A percentile compares a stretch with the other conserved stretches of the same genome.
Conservation (phyloP, 2,888 invertebrate genomes). For the Blera fallax region DNA sequence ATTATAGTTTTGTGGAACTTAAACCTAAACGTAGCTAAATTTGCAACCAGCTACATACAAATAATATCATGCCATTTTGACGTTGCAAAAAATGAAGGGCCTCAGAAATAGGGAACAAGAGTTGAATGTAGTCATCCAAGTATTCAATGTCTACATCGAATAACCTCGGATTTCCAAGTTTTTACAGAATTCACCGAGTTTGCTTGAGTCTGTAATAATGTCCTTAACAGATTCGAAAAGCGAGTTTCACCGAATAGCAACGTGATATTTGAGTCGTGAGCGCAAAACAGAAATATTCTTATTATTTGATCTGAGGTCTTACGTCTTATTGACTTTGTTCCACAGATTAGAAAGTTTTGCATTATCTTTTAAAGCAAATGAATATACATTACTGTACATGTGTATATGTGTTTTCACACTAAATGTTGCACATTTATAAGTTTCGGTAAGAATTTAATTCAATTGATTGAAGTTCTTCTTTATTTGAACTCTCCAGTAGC, state of each 20-base stretch:
- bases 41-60: no score
- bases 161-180: background rate
- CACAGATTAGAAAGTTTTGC: constrained; percentile 17
- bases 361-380: background rate
- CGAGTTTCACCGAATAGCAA: constrained; percentile 22
- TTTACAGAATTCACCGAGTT: background rate
- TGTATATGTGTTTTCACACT: background rate
- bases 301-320: constrained; percentile 12
- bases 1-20: no score
- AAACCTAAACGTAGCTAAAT: no score
- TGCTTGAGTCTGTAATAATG: background rate
- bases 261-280: constrained; percentile 7
- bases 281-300: constrained; percentile 1
- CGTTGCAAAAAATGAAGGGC: no score
- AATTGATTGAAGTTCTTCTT: background rate
- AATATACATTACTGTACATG: no score
- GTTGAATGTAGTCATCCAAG: background rate
- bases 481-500: background rate
- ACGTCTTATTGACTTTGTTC: constrained; percentile 9
- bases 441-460: background rate
- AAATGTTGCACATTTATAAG: background rate
- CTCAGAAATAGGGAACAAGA: no score
- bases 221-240: background rate
- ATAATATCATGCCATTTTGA: no score
- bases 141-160: background rate